These are phyloP conservation scores for Patella caerulea DNA, from an alignment of 2,888 invertebrate species.

Conservation along the genomic window DNA sequence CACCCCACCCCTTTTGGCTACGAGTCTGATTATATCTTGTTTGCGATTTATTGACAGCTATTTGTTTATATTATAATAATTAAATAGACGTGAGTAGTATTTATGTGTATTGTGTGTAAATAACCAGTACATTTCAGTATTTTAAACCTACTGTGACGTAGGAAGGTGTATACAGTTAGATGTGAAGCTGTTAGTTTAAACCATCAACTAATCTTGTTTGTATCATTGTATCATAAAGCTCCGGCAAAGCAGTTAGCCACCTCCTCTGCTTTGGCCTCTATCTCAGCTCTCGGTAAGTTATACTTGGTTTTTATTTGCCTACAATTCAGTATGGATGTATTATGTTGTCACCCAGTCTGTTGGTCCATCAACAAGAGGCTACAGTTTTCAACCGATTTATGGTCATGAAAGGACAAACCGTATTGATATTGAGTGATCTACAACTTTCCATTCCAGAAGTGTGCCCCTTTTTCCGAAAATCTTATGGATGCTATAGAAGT, in stretches of 20 bases:
- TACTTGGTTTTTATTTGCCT: too few relatives aligned
- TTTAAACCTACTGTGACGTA: not conserved
- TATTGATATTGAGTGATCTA: too few relatives aligned
- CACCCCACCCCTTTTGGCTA: conserved; percentile 10
- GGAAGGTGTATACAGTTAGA: conserved; percentile 10
- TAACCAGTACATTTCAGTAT: conserved; percentile 17
- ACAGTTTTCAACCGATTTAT: too few relatives aligned
- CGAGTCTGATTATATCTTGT: conserved; percentile 29
- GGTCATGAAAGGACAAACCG: too few relatives aligned
- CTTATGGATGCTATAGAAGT: too few relatives aligned
- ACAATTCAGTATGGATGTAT: too few relatives aligned
- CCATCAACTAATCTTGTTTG: conserved; percentile 38
- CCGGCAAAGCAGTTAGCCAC: conserved; percentile 80
- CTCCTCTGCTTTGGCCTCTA: conserved; percentile 90
- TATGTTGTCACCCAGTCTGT: too few relatives aligned
- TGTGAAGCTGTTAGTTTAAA: conserved; percentile 15
- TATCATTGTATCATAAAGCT: conserved; percentile 68
- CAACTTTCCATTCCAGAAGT: too few relatives aligned
- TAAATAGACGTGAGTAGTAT: too few relatives aligned
- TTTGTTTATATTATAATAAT: conserved; percentile 16
- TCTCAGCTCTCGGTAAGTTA: conserved; percentile 92
- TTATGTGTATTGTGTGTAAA: not conserved
- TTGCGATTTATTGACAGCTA: conserved; percentile 11
- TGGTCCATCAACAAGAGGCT: too few relatives aligned
- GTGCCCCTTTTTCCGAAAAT: too few relatives aligned